Conservation (phyloP, 2,113 vertebrate species). For the Hemiprocne comata region DNA sequence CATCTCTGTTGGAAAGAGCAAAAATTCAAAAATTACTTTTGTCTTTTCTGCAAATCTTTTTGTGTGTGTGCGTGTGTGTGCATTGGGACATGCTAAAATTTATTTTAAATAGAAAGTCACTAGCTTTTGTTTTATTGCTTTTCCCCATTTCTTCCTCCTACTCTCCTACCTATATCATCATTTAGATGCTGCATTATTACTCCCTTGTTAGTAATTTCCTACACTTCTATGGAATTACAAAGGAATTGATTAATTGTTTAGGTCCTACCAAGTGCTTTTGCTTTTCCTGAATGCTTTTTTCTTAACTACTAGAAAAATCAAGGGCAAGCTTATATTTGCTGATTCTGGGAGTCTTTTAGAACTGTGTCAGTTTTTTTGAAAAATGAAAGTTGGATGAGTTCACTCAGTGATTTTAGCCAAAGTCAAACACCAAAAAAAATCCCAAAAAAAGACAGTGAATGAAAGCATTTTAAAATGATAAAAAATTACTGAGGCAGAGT, state of each 20-base stretch:
- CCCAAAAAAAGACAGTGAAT: not conserved
- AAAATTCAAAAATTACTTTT: not conserved
- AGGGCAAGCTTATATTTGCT: not conserved
- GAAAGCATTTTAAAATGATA: not conserved
- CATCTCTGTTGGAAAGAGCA: not conserved
- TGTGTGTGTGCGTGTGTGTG: not conserved
- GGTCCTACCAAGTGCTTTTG: not conserved
- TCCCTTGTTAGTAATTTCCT: not conserved
- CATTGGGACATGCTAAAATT: not conserved
- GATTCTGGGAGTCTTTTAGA: not conserved
- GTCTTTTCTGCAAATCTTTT: not conserved
- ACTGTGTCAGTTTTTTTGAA: not conserved
- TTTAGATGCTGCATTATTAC: not conserved
- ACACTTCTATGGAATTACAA: not conserved
- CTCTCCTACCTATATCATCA: not conserved
- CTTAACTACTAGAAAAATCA: not conserved
- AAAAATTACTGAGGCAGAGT: not conserved
- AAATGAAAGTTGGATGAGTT: not conserved
- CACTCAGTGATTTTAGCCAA: not conserved
- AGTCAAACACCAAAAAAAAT: not conserved
- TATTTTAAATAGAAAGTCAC: not conserved
- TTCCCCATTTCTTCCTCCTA: not conserved
- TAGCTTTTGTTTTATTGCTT: not conserved
- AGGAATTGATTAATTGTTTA: not conserved
- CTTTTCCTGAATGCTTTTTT: not conserved